A percentile compares a stretch with the other conserved stretches of the same genome.
phyloP scores from a whole-genome alignment of 2,888 invertebrate species.

The Meghimatium bilineatum region DNA sequence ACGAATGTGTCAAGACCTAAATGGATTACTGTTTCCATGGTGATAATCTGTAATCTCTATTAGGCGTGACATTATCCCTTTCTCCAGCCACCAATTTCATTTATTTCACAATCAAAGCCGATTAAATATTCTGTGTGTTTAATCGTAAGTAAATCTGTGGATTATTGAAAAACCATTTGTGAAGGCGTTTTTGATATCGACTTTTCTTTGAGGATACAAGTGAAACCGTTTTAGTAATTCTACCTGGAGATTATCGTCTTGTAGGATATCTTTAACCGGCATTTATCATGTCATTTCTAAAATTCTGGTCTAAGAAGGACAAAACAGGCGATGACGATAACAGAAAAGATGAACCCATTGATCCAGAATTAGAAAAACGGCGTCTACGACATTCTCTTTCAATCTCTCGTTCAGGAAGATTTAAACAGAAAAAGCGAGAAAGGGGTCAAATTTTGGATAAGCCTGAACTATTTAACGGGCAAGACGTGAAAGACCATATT shows the following conservation, averaged over 20 bases:
- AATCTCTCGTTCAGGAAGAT: conserved; percentile 70
- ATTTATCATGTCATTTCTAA: conserved; percentile 47
- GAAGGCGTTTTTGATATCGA: not conserved
- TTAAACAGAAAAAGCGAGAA: conserved; percentile 68
- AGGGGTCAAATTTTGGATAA: conserved; percentile 60
- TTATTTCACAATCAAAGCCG: too few species aligned
- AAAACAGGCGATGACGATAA: conserved; percentile 35
- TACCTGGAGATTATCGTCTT: not conserved
- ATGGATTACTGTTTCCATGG: too few species aligned
- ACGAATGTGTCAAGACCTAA: not conserved
- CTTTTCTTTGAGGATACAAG: not conserved
- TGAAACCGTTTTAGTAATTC: not conserved
- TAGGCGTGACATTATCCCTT: too few species aligned
- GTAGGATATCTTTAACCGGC: not conserved
- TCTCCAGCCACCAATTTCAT: too few species aligned
- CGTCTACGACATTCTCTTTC: conserved; percentile 65
- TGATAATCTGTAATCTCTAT: too few species aligned
- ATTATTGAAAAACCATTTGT: not conserved
- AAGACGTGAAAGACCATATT: not conserved
- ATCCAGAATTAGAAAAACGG: conserved; percentile 64
- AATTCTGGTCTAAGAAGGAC: conserved; percentile 46
- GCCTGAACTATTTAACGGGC: conserved; percentile 60
- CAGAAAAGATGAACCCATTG: conserved; percentile 47
- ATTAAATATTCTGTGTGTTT: not conserved
- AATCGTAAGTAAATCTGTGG: not conserved